These are phyloP conservation scores for Calliphora vomitoria DNA, from an alignment of 2,888 invertebrate species.

Conservation along the genomic window DNA sequence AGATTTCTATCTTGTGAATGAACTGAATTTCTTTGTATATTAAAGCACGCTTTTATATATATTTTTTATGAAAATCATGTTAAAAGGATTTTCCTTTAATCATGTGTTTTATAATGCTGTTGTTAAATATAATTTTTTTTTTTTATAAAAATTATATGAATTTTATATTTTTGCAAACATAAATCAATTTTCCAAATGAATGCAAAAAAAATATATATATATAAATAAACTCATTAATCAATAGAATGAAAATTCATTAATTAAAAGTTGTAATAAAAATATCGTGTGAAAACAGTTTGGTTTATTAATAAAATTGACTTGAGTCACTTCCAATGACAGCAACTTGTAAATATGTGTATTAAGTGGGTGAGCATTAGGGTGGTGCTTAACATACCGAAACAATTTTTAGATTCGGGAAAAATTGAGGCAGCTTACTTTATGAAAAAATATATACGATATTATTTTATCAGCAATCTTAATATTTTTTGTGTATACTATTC, in stretches of 20 bases:
- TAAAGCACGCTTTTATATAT: not conserved
- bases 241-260: not conserved
- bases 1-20: not conserved
- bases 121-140: not conserved
- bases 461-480: no score
- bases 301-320: not conserved
- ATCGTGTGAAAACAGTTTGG: not conserved
- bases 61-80: not conserved
- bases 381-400: no score
- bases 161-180: not conserved
- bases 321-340: not conserved
- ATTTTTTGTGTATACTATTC: no score
- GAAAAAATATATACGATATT: no score
- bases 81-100: conserved; percentile 10
- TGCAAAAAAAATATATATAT: no score
- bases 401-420: no score
- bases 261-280: not conserved
- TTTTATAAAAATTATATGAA: not conserved
- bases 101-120: not conserved
- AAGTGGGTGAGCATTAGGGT: not conserved
- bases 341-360: not conserved
- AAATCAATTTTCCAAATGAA: no score
- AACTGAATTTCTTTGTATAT: not conserved
- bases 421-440: no score
- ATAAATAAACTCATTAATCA: not conserved